A percentile compares a stretch with the other conserved stretches of the same genome.
These are phyloP conservation scores for Chiridota heheva DNA, from an alignment of 35 echinoderm and acorn worm species.

Conservation along the genomic window DNA sequence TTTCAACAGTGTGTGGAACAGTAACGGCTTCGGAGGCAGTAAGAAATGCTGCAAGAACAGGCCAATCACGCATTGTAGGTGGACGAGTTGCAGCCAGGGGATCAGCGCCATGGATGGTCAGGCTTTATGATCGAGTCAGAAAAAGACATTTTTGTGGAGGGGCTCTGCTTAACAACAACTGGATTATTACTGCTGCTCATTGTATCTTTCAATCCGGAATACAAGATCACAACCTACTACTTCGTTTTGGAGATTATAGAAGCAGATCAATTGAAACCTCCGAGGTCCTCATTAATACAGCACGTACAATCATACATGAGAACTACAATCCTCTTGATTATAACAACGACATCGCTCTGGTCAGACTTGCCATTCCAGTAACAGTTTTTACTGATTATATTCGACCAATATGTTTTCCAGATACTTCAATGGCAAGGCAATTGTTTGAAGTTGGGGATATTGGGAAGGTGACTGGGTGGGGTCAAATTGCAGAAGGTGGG, in stretches of 20 bases:
- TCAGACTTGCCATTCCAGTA: slow-evolving; percentile 60
- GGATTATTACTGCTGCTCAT: slow-evolving; percentile 80
- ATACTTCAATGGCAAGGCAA: neutral
- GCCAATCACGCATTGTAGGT: slow-evolving; percentile 46
- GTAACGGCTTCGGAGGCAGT: slow-evolving; percentile 39
- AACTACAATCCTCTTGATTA: slow-evolving; percentile 38
- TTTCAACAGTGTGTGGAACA: slow-evolving; percentile 76
- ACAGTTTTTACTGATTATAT: slow-evolving; percentile 72
- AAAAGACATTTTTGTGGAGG: slow-evolving; percentile 71
- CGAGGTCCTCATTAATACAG: slow-evolving; percentile 20
- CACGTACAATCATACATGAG: slow-evolving; percentile 48
- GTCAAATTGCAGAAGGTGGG: slow-evolving; percentile 61
- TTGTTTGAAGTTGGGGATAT: slow-evolving; percentile 16
- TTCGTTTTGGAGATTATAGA: slow-evolving; percentile 84
- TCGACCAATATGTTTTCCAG: slow-evolving; percentile 78
- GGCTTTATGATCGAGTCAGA: slow-evolving; percentile 27
- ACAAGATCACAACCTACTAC: neutral
- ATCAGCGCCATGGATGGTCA: slow-evolving; percentile 80
- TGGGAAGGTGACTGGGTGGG: slow-evolving; percentile 80
- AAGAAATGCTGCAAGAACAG: neutral
- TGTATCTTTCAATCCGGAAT: slow-evolving; percentile 45
- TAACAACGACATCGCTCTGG: slow-evolving; percentile 72
- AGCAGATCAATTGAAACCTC: slow-evolving; percentile 21
- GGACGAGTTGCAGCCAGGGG: slow-evolving; percentile 49
- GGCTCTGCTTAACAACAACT: slow-evolving; percentile 57